phyloP scores from a whole-genome alignment of 2,888 invertebrate species.

The Tortricodes alternella region DNA sequence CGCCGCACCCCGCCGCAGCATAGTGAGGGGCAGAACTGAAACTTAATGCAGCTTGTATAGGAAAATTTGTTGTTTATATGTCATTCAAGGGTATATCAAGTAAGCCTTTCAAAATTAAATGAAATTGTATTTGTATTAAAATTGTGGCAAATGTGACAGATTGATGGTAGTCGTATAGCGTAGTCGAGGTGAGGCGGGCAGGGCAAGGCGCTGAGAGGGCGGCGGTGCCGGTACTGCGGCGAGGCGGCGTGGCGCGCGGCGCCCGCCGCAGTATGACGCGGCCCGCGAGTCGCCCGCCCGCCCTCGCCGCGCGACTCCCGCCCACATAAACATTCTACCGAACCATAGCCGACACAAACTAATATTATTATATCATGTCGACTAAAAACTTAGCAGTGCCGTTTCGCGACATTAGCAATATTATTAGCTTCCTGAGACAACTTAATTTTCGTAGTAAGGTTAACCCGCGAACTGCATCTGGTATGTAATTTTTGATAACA shows the following conservation, averaged over 20 bases:
- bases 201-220: no score
- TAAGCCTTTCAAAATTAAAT: no score
- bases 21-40: background rate
- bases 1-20: background rate
- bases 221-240: conserved; percentile 14
- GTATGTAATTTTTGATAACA: conserved; percentile 15
- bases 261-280: conserved; percentile 76
- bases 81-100: no score
- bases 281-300: conserved; percentile 66
- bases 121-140: no score
- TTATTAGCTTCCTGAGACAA: conserved; percentile 9
- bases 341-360: conserved; percentile 37
- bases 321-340: conserved; percentile 22
- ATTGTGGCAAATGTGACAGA: no score
- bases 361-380: conserved; percentile 41
- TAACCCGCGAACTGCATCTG: conserved; percentile 6
- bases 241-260: conserved; percentile 44
- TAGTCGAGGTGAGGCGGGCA: conserved; percentile 8
- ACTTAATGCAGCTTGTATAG: background rate
- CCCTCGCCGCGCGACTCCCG: conserved; percentile 40
- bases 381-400: conserved; percentile 18
- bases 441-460: conserved; percentile 7
- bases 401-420: conserved; percentile 13
- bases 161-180: no score
- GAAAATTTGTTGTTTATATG: no score